A percentile compares a stretch with the other conserved stretches of the same genome.
phyloP scores from a whole-genome alignment of 2,113 vertebrate species.

The Eptesicus fuscus region DNA sequence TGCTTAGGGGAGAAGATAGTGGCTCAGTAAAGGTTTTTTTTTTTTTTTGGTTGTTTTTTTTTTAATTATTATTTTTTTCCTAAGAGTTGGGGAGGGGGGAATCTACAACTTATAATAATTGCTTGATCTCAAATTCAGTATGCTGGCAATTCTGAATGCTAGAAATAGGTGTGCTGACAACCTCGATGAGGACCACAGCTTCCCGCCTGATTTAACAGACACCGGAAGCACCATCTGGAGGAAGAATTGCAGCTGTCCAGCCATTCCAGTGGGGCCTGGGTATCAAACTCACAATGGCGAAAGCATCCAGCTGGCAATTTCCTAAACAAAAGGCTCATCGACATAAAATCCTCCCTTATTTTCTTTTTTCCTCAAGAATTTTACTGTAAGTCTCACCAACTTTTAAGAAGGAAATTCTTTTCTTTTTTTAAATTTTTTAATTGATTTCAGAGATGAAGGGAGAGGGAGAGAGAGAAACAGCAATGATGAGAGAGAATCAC shows the following conservation, averaged over 20 bases:
- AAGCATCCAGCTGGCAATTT: constrained; percentile 46
- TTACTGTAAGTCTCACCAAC: not conserved
- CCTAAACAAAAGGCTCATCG: constrained; percentile 9
- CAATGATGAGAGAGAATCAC: too few relatives aligned
- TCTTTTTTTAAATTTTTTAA: too few relatives aligned
- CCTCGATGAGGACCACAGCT: not conserved
- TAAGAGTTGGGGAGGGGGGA: not conserved
- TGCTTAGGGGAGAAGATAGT: not conserved
- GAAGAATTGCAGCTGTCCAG: not conserved
- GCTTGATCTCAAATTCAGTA: not conserved
- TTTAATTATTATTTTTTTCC: too few relatives aligned
- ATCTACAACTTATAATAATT: not conserved
- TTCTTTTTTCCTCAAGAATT: not conserved
- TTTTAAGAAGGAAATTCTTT: not conserved
- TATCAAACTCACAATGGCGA: not conserved
- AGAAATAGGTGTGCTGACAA: not conserved
- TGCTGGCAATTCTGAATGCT: not conserved
- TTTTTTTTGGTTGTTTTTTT: too few relatives aligned
- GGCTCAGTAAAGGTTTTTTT: not conserved
- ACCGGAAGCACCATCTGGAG: not conserved
- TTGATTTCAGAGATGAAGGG: too few relatives aligned
- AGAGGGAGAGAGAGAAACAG: too few relatives aligned
- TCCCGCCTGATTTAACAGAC: not conserved
- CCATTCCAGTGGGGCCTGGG: not conserved
- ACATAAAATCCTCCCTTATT: not conserved